These are phyloP conservation scores for Cordilura impudica DNA, from an alignment of 2,888 invertebrate species.

Conservation along the genomic window DNA sequence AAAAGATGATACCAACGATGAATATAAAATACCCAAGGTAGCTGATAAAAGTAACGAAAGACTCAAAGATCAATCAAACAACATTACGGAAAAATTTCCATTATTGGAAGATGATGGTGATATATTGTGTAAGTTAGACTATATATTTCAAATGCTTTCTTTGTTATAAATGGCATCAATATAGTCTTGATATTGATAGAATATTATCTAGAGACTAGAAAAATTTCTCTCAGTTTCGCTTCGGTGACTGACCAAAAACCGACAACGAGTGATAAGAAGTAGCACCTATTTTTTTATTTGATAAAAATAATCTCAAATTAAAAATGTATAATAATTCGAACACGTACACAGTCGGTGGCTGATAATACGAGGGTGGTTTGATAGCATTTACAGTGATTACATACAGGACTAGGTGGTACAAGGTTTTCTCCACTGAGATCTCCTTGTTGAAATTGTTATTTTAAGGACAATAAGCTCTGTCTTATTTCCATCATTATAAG, in stretches of 20 bases:
- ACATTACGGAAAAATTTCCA: neutral
- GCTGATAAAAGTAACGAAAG: neutral
- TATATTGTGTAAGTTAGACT: neutral
- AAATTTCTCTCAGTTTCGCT: neutral
- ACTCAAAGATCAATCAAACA: constrained; percentile 11
- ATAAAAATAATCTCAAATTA: neutral
- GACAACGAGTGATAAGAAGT: constrained; percentile 29
- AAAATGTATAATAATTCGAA: neutral
- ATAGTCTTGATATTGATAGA: neutral
- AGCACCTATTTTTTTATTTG: neutral
- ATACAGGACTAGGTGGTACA: too few relatives aligned
- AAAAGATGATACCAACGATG: constrained; percentile 39
- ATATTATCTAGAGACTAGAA: neutral
- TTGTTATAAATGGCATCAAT: neutral
- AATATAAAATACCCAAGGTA: constrained; percentile 3
- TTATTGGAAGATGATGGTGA: neutral
- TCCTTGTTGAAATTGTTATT: too few relatives aligned
- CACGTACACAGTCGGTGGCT: neutral
- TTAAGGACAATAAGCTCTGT: too few relatives aligned
- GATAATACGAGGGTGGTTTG: neutral
- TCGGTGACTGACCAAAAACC: neutral
- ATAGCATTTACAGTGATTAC: too few relatives aligned
- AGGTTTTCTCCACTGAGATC: too few relatives aligned
- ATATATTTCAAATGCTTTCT: neutral
- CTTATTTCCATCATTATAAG: too few relatives aligned